phyloP scores from a whole-genome alignment of 2,888 invertebrate species.

The Cryptus viduatorius region DNA sequence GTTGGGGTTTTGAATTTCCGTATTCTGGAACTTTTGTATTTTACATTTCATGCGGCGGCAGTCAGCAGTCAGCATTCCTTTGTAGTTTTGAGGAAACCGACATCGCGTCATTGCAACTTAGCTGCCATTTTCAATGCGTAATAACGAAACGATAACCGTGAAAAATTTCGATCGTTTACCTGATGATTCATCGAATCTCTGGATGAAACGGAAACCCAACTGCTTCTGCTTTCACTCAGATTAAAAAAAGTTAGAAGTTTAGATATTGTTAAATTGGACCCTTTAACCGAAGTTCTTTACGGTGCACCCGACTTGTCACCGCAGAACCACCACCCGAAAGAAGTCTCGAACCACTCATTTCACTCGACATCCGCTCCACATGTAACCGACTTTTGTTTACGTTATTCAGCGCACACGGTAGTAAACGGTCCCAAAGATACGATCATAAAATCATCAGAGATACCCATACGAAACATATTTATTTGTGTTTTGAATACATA shows the following conservation, averaged over 20 bases:
- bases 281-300: slow-evolving; percentile 11
- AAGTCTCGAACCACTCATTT: slow-evolving; percentile 14
- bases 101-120: not conserved
- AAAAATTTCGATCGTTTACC: slow-evolving; percentile 7
- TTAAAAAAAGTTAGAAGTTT: too few relatives aligned
- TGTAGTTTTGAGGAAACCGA: slow-evolving; percentile 23
- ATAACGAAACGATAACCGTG: not conserved
- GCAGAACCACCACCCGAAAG: slow-evolving; percentile 22
- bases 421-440: slow-evolving; percentile 44
- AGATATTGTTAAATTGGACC: not conserved
- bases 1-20: not conserved
- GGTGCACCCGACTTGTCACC: slow-evolving; percentile 14
- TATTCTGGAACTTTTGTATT: not conserved
- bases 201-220: not conserved
- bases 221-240: too few relatives aligned
- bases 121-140: not conserved
- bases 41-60: slow-evolving; percentile 6
- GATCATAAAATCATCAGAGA: slow-evolving; percentile 39
- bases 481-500: slow-evolving; percentile 59
- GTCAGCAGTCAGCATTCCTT: slow-evolving; percentile 18
- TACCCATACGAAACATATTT: slow-evolving; percentile 43
- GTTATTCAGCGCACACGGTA: slow-evolving; percentile 49
- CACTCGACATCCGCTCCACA: slow-evolving; percentile 62
- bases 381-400: slow-evolving; percentile 65
- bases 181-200: not conserved